Base-by-base conservation (phyloP, 2,113 vertebrate genomes). In the Apaloderma vittatum region DNA sequence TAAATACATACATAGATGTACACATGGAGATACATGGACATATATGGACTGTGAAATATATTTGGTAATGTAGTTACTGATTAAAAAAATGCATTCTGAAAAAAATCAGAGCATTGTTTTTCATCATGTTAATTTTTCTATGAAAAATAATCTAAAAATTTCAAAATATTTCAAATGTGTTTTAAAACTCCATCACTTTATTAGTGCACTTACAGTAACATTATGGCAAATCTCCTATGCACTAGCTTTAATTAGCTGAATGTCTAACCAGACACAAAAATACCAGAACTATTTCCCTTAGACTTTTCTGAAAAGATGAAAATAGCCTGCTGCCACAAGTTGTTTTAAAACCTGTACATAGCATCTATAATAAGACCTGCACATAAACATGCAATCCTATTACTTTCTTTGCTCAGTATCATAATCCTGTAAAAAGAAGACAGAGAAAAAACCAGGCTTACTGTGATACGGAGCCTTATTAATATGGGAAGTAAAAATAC, bases 231-330 rank as follows among this genome's bases (percentile, higher is more conserved):
- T 70, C 51, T 68, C 62, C 62, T 46, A 77, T 73, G 73, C 62
- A 68, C 17, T 72, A 80, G 19, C 43, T 83, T 85, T 90, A 88
- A 93, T 51, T 61, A 91, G 49, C 43, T 80, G 18, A 6, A 63
- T 71, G 9, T 91, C 77, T 63, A 94, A 63, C 10, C 61, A 96
- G 48, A 86, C 45, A 87, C 37, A 27, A 86, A 94, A 95, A 4
- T 66, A 65, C 15, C 30, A 51, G 7, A 83, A 63, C 43, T 79
- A 83, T 74, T 88, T 92, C 61, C 14, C 19, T 82, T 81, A 77
- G 62, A 65, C 26, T 90, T 67, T 91, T 80, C 40, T 29, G 57
- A 75, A 54, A 75, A 85, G 58, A 80, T 36, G 61, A 75, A 86
- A 94, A 89, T 72, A 94, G n/a, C 34, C 66, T 57, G 20, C 29